Base-by-base conservation (phyloP, 2,113 vertebrate genomes). In the Struthio camelus region DNA sequence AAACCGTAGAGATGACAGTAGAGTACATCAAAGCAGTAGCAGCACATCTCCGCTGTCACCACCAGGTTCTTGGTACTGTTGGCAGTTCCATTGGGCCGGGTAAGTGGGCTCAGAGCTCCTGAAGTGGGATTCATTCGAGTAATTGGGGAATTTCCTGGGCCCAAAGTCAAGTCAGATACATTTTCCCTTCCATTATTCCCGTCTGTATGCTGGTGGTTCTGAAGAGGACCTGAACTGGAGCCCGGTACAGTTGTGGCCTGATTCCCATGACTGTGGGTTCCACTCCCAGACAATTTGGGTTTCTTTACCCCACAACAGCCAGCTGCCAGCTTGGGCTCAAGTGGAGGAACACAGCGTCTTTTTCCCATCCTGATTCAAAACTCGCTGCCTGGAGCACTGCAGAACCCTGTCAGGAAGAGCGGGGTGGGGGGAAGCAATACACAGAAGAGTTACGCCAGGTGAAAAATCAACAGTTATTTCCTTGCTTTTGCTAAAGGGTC, bases 1-100 rank as follows among this genome's bases (percentile, higher is more conserved):
- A 98, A 98, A 97, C 98, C 98, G 67, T 98, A 98, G 94, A 98
- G 98, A 97, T 98, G 98, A 98, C 98, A 98, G 98, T 98, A 98
- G 97, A 98, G 98, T 30, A 98, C 98, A 75, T 98, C 98, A 80
- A 98, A 98, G 98, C 98, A 98, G 97, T 98, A 98, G 98, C 98
- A 98, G 98, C 98, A 98, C 98, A 98, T 98, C 97, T 98, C 98
- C 80, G 98, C 98, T 81, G 98, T 98, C 97, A 98, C 98, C 97
- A 98, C 98, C 97, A 98, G 97, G 80, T 98, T 98, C 97, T 98
- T 98, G 96, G 98, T 97, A 97, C 97, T 97, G 93, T 98, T 98
- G 98, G 98, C 98, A 98, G 98, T 98, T 97, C 98, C 98, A 85
- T 98, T 98, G 93, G 98, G 98, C 93, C 98, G 98, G 96, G 97